These are phyloP conservation scores for Meganola albula DNA, from an alignment of 2,888 invertebrate genomes.

Conservation along the genomic window DNA sequence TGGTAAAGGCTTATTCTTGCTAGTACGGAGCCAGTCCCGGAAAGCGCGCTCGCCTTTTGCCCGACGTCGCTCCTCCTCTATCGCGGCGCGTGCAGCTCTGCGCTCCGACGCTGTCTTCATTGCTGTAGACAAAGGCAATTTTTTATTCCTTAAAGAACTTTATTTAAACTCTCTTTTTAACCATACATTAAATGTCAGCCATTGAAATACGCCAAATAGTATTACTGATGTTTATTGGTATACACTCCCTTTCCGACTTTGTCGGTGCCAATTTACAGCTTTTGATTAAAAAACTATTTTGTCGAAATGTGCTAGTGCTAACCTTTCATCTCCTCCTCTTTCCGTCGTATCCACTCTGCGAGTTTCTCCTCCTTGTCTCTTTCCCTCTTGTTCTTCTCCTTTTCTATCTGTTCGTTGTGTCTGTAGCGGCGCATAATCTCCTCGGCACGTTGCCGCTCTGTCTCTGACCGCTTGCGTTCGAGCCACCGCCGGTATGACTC, in stretches of 20 bases:
- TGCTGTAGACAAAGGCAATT: slow-evolving; percentile 31
- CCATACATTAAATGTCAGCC: no score
- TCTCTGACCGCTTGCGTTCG: slow-evolving; percentile 62
- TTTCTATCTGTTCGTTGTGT: slow-evolving; percentile 50
- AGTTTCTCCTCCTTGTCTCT: slow-evolving; percentile 66
- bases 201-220: no score
- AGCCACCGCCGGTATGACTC: slow-evolving; percentile 75
- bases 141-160: no score
- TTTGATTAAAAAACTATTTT: no score
- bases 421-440: slow-evolving; percentile 57
- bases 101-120: slow-evolving; percentile 70
- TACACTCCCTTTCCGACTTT: no score
- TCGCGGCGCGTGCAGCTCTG: slow-evolving; percentile 61
- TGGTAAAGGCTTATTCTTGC: slow-evolving; percentile 80
- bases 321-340: slow-evolving; percentile 79
- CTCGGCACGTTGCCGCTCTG: slow-evolving; percentile 56
- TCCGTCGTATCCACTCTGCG: slow-evolving; percentile 76
- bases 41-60: slow-evolving; percentile 78
- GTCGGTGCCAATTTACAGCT: no score
- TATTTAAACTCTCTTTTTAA: no score
- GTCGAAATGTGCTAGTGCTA: slow-evolving; percentile 7
- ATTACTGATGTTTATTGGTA: no score
- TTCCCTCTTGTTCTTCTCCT: slow-evolving; percentile 53
- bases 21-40: slow-evolving; percentile 78
- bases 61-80: slow-evolving; percentile 73